Evolutionary conservation across 2,113 vertebrate genomes (phyloP).

Genomic region (Echinops telfairi): DNA sequence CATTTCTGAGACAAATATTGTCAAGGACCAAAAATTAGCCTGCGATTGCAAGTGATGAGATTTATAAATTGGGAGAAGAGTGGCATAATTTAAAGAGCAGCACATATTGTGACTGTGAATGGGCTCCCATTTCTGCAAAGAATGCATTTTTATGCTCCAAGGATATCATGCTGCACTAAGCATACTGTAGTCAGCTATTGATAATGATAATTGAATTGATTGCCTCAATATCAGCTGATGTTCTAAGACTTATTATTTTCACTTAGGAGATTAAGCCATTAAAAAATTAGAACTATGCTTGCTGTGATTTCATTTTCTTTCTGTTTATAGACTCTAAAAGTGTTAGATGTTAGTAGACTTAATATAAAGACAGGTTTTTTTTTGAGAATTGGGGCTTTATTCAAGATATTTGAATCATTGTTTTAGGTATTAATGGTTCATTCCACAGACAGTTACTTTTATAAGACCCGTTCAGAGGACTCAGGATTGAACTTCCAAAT

Average conservation of each 20-base stretch:
- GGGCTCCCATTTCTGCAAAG: conserved; percentile 35
- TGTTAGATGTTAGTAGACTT: conserved; percentile 50
- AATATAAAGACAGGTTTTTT: background rate
- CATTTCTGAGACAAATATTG: conserved; percentile 67
- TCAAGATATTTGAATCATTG: conserved; percentile 46
- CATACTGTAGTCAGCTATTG: conserved; percentile 53
- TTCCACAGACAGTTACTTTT: conserved; percentile 28
- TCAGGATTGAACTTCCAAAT: conserved; percentile 30
- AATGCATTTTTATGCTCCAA: conserved; percentile 63
- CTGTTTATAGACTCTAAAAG: conserved; percentile 11
- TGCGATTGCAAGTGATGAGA: conserved; percentile 53
- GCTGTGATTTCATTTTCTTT: conserved; percentile 46
- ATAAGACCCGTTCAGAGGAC: background rate
- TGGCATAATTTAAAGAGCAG: conserved; percentile 53
- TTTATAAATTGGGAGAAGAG: conserved; percentile 48
- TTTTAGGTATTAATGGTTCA: conserved; percentile 36
- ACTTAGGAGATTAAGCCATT: conserved; percentile 37
- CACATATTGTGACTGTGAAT: background rate
- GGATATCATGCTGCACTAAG: background rate
- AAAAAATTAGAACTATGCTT: conserved; percentile 44
- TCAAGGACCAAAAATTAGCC: conserved; percentile 54
- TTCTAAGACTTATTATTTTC: conserved; percentile 59
- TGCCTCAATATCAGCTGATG: conserved; percentile 64
- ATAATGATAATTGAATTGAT: conserved; percentile 68
- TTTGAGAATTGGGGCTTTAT: conserved; percentile 43